A percentile compares a stretch with the other conserved stretches of the same genome.
phyloP scores from a whole-genome alignment of 2,113 vertebrate species.

The Fregetta grallaria region DNA sequence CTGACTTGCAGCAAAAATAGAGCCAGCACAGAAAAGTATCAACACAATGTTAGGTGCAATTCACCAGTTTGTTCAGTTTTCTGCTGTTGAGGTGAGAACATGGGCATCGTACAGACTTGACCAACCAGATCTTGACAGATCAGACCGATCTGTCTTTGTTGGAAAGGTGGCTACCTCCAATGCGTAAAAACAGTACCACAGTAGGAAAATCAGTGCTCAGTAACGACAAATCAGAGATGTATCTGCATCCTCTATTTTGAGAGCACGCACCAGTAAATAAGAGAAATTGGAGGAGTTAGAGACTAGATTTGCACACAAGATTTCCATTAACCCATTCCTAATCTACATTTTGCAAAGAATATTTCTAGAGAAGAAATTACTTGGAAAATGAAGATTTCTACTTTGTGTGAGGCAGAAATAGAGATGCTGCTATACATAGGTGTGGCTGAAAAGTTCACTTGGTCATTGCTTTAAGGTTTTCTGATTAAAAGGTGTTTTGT shows the following conservation, averaged over 20 bases:
- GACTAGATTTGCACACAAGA: background rate
- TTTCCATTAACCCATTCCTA: background rate
- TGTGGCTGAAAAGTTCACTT: background rate
- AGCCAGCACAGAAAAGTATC: background rate
- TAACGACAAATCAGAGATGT: background rate
- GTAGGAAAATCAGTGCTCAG: background rate
- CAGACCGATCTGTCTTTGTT: background rate
- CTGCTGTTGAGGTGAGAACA: background rate
- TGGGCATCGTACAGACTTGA: accelerated
- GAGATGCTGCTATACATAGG: background rate
- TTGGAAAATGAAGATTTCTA: background rate
- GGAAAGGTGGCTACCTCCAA: background rate
- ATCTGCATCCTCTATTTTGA: background rate
- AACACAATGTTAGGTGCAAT: background rate
- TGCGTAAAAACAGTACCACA: background rate
- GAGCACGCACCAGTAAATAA: background rate
- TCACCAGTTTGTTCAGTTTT: too few relatives aligned
- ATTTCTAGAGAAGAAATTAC: background rate
- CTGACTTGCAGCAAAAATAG: background rate
- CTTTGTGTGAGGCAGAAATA: background rate
- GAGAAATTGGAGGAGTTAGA: background rate
- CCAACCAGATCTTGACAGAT: background rate
- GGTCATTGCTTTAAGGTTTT: background rate
- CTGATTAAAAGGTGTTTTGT: background rate
- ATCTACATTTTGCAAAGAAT: background rate